A percentile compares a stretch with the other conserved stretches of the same genome.
Evolutionary conservation across 1,140 invertebrate species (phyloP).

Genomic region (Cherax quadricarinatus): DNA sequence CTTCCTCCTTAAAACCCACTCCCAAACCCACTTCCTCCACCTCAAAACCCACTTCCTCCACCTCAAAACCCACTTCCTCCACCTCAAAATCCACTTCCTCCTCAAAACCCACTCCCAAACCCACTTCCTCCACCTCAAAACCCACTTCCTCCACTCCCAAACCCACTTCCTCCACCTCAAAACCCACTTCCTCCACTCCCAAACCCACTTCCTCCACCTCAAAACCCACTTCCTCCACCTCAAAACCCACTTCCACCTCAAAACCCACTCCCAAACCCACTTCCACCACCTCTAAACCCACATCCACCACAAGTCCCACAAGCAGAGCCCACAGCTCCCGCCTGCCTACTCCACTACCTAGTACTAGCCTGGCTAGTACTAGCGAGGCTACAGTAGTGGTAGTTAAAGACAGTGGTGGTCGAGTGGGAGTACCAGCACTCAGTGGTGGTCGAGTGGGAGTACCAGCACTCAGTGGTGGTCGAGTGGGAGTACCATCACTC

Average conservation of each 20-base stretch:
- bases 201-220: not conserved
- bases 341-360: not conserved
- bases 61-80: not conserved
- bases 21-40: not conserved
- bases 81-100: not conserved
- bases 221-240: not conserved
- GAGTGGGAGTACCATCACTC: not conserved
- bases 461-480: not conserved
- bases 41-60: not conserved
- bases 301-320: not conserved
- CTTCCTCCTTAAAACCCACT: not conserved
- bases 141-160: not conserved
- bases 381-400: not conserved
- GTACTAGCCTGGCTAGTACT: not conserved
- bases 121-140: not conserved
- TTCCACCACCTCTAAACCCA: not conserved
- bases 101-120: not conserved
- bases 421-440: not conserved
- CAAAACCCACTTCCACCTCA: not conserved
- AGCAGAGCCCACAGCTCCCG: not conserved
- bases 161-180: not conserved
- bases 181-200: not conserved
- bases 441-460: too few relatives aligned
- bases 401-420: not conserved
- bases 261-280: not conserved